A percentile compares a stretch with the other conserved stretches of the same genome.
Conservation (phyloP, 2,888 invertebrate species). For the Himalopsyche tibetana region DNA sequence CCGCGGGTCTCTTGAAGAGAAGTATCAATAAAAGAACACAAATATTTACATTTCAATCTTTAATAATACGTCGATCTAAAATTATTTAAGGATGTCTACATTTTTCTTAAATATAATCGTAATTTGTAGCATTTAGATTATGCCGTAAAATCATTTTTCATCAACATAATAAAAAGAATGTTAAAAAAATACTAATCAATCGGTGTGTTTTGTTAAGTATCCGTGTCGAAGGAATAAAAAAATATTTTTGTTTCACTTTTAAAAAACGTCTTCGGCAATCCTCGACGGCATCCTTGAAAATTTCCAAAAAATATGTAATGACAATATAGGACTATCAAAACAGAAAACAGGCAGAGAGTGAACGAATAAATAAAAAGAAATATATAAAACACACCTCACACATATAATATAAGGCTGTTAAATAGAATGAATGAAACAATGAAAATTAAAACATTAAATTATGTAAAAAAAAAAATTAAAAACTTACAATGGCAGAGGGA, state of each 20-base stretch:
- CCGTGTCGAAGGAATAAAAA: constrained; percentile 6
- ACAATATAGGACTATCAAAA: background rate
- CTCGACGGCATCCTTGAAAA: background rate
- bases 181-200: background rate
- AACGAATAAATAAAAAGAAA: constrained; percentile 1
- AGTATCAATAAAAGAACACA: background rate
- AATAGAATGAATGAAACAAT: background rate
- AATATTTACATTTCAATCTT: constrained; percentile 19
- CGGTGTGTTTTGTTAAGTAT: constrained; percentile 28
- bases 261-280: background rate
- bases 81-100: background rate
- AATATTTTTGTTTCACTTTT: background rate
- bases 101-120: constrained; percentile 6
- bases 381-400: background rate
- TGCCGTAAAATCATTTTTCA: background rate
- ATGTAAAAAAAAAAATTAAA: constrained; percentile 15
- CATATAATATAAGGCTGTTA: background rate
- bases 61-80: background rate
- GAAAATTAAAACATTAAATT: background rate
- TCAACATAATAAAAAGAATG: background rate
- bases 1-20: background rate
- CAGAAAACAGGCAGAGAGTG: background rate
- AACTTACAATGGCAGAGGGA: constrained; percentile 38
- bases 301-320: background rate
- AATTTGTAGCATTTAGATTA: background rate